A percentile compares a stretch with the other conserved stretches of the same genome.
These are phyloP conservation scores for Porites australiensis DNA, from an alignment of 64 coral and sea anemone species.

Conservation along the genomic window DNA sequence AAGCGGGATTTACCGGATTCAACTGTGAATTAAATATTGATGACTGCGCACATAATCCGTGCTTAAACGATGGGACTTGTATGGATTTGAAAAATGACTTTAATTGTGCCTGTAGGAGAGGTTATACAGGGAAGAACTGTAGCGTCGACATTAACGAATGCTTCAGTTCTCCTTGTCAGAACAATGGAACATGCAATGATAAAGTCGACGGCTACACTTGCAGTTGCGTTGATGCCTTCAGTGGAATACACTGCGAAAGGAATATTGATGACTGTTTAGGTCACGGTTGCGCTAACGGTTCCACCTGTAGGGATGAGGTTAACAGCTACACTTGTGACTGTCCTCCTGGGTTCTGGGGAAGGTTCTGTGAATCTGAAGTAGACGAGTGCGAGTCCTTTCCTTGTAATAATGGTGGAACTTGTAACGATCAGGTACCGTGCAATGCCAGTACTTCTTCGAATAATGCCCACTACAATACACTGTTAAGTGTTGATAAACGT, in stretches of 20 bases:
- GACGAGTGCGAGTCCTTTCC: constrained; percentile 58
- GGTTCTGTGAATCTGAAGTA: constrained; percentile 3
- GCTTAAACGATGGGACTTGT: too few species aligned
- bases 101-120: constrained; percentile 5
- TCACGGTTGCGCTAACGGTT: neutral
- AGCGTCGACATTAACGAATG: constrained; percentile 45
- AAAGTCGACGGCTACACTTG: constrained; percentile 11
- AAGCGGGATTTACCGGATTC: too few species aligned
- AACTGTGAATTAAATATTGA: too few species aligned
- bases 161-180: neutral
- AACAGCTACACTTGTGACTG: constrained; percentile 34
- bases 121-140: constrained; percentile 37
- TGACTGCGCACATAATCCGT: too few species aligned
- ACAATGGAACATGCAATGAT: constrained; percentile 36
- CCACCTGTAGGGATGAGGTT: constrained; percentile 14
- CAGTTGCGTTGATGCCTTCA: constrained; percentile 29
- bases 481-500: too few species aligned
- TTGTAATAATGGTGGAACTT: constrained; percentile 58
- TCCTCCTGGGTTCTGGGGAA: constrained; percentile 7
- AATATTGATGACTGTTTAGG: constrained; percentile 13
- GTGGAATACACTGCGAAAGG: neutral
- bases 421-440: constrained; percentile 26
- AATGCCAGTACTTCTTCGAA: too few species aligned
- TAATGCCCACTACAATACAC: too few species aligned
- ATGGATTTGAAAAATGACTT: neutral